These are phyloP conservation scores for Pandemis cinnamomeana DNA, from an alignment of 2,888 invertebrate genomes.

Conservation along the genomic window DNA sequence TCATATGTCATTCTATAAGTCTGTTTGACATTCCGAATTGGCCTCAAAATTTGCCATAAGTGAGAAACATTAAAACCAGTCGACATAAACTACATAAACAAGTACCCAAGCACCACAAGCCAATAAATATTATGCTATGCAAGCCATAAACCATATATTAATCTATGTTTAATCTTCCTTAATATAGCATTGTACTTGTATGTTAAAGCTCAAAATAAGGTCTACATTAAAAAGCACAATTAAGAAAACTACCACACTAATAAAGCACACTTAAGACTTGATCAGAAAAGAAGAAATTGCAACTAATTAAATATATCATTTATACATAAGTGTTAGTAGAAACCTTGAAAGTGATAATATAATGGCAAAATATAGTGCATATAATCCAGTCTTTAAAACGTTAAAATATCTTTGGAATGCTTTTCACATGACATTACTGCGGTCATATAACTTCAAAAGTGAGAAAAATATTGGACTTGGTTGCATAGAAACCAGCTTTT, in stretches of 20 bases:
- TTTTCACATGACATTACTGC: slow-evolving; percentile 52
- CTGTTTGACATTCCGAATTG: too few species aligned
- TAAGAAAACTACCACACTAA: slow-evolving; percentile 50
- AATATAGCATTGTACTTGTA: slow-evolving; percentile 74
- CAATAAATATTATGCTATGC: slow-evolving; percentile 70
- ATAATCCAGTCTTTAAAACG: slow-evolving; percentile 59
- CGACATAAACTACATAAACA: slow-evolving; percentile 63
- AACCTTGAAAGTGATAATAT: slow-evolving; percentile 26
- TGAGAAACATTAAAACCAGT: slow-evolving; percentile 56
- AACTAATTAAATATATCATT: slow-evolving; percentile 23
- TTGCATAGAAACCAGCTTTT: neutral
- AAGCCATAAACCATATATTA: slow-evolving; percentile 73
- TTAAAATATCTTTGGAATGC: slow-evolving; percentile 78
- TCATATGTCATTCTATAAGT: too few species aligned
- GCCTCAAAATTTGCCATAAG: neutral
- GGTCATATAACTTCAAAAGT: slow-evolving; percentile 19
- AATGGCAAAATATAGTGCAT: slow-evolving; percentile 31
- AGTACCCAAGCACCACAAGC: slow-evolving; percentile 80
- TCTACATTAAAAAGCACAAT: slow-evolving; percentile 53
- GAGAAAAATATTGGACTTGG: neutral
- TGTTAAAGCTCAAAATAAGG: slow-evolving; percentile 79
- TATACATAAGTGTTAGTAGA: slow-evolving; percentile 23
- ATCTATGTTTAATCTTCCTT: slow-evolving; percentile 53
- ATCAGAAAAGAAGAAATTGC: slow-evolving; percentile 46
- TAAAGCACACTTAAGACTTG: slow-evolving; percentile 44